A percentile compares a stretch with the other conserved stretches of the same genome.
Conservation (phyloP, 2,888 invertebrate genomes). For the Lasius fuliginosus region DNA sequence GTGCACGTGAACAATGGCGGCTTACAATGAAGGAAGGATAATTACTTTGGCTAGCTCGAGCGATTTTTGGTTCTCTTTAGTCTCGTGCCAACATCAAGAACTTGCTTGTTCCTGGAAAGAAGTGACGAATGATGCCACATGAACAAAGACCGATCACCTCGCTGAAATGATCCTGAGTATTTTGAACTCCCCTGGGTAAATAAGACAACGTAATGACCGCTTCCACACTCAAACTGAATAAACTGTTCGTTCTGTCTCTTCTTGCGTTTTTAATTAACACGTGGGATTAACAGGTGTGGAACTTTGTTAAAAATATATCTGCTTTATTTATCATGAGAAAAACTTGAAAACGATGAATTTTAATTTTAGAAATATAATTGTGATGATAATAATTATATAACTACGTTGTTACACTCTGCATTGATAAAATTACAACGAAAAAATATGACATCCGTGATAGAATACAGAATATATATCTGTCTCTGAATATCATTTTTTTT, state of each 20-base stretch:
- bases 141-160: constrained; percentile 73
- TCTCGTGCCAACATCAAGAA: constrained; percentile 53
- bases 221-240: constrained; percentile 51
- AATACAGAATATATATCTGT: constrained; percentile 5
- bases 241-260: constrained; percentile 59
- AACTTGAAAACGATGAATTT: background rate
- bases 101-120: constrained; percentile 66
- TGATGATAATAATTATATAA: background rate
- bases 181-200: constrained; percentile 66
- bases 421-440: background rate
- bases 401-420: background rate
- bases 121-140: constrained; percentile 75
- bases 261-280: constrained; percentile 70
- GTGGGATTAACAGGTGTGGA: constrained; percentile 31
- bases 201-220: constrained; percentile 59
- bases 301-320: constrained; percentile 16
- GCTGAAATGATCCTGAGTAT: constrained; percentile 67
- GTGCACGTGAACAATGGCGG: constrained; percentile 23
- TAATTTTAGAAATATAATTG: background rate
- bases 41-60: constrained; percentile 71
- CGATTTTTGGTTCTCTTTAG: constrained; percentile 64
- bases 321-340: background rate
- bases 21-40: constrained; percentile 41
- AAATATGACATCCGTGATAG: background rate
- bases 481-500: background rate